Evolutionary conservation across 2,113 vertebrate species (phyloP).

Genomic region (Paraplagusia blochii): DNA sequence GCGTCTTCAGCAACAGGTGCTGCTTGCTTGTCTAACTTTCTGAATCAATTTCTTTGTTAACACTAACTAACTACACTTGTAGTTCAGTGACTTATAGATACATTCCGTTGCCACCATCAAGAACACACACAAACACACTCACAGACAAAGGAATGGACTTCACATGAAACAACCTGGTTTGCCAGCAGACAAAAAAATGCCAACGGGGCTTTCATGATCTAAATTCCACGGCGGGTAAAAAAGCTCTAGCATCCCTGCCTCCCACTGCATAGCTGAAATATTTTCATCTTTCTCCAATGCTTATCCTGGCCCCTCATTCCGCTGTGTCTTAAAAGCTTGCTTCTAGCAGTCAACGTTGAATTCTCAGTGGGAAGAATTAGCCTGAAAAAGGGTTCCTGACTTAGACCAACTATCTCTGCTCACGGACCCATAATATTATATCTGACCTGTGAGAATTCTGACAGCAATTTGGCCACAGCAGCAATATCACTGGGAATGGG

Average conservation of each 20-base stretch:
- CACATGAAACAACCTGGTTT: constrained; percentile 47
- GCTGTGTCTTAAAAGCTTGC: constrained; percentile 52
- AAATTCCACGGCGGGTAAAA: constrained; percentile 63
- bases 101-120: constrained; percentile 16
- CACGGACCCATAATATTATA: constrained; percentile 35
- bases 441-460: constrained; percentile 42
- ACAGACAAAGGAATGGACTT: constrained; percentile 30
- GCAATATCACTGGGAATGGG: constrained; percentile 36
- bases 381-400: constrained; percentile 38
- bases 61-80: not conserved
- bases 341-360: constrained; percentile 37
- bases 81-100: constrained; percentile 20
- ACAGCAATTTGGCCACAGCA: constrained; percentile 48
- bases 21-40: constrained; percentile 14
- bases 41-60: constrained; percentile 23
- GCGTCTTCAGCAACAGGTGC: constrained; percentile 27
- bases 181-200: constrained; percentile 35
- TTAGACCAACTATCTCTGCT: constrained; percentile 50
- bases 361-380: constrained; percentile 43
- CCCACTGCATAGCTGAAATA: constrained; percentile 77
- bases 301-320: constrained; percentile 42
- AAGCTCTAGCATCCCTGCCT: constrained; percentile 58
- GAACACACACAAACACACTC: constrained; percentile 8
- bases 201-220: constrained; percentile 59
- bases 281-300: constrained; percentile 63